These are phyloP conservation scores for Streptopelia turtur DNA, from an alignment of 2,797 vertebrate species.

Conservation along the genomic window DNA sequence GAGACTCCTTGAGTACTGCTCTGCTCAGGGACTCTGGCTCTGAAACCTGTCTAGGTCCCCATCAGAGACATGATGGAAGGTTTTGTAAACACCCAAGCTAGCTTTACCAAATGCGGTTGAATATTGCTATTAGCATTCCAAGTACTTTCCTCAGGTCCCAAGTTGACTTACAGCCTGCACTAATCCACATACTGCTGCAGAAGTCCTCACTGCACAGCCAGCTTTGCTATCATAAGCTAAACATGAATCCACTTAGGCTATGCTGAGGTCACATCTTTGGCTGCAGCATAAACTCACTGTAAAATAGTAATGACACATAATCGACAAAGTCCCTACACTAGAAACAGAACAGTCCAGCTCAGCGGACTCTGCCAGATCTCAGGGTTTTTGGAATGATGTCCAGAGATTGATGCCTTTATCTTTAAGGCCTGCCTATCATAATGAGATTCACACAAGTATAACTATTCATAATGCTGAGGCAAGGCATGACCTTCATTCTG, in stretches of 20 bases:
- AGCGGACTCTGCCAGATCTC: not conserved
- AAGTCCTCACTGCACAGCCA: not conserved
- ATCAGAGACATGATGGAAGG: not conserved
- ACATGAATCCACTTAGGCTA: not conserved
- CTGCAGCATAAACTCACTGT: not conserved
- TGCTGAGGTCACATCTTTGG: not conserved
- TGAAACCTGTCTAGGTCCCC: not conserved
- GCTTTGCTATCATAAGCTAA: not conserved
- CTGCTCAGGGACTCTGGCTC: not conserved
- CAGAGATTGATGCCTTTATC: not conserved
- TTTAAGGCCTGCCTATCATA: not conserved
- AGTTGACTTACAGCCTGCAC: not conserved
- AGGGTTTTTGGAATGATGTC: not conserved
- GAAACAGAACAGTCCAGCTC: not conserved
- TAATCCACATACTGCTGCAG: not conserved
- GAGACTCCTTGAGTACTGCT: not conserved
- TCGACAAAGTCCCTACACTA: not conserved
- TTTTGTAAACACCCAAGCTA: not conserved
- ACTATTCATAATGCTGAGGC: not conserved
- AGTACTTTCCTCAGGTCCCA: not conserved
- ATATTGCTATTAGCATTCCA: not conserved
- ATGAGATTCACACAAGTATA: not conserved
- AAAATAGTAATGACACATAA: not conserved
- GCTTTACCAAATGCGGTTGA: not conserved
- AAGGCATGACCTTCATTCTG: not conserved